phyloP scores from a whole-genome alignment of 2,888 invertebrate genomes.

The Gasteruption jaculator region DNA sequence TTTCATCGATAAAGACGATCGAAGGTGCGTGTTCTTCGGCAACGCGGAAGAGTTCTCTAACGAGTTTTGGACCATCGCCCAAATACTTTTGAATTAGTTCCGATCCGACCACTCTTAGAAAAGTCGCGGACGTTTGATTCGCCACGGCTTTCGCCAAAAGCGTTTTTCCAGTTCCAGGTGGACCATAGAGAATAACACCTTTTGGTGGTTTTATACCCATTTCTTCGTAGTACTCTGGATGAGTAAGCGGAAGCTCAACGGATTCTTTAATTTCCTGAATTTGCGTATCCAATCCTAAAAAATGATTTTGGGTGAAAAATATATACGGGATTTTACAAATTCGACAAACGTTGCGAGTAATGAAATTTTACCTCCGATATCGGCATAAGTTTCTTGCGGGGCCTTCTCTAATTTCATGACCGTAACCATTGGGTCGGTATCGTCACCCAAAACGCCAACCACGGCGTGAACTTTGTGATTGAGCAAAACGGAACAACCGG shows the following conservation, averaged over 20 bases:
- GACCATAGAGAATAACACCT: constrained; percentile 97
- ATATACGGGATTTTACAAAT: neutral
- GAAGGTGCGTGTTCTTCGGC: constrained; percentile 99
- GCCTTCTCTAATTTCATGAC: constrained; percentile 99
- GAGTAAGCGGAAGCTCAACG: constrained; percentile 95
- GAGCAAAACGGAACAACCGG: constrained; percentile 95
- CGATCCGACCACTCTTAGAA: constrained; percentile 97
- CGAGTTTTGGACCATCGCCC: constrained; percentile 98
- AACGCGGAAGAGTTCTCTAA: constrained; percentile 96
- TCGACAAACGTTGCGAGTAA: neutral
- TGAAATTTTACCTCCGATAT: constrained; percentile 75
- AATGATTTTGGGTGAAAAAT: constrained; percentile 3
- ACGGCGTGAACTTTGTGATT: constrained; percentile 99
- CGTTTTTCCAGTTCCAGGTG: constrained; percentile 98
- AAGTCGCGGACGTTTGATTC: constrained; percentile 98
- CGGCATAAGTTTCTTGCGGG: constrained; percentile 98
- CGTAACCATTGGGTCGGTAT: constrained; percentile 99
- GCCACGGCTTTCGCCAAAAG: constrained; percentile 98
- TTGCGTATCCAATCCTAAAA: constrained; percentile 79
- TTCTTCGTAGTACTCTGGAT: constrained; percentile 99
- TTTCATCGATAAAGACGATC: constrained; percentile 99
- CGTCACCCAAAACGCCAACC: constrained; percentile 98
- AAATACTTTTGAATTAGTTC: constrained; percentile 98
- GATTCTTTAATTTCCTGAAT: constrained; percentile 98
- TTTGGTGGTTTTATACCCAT: constrained; percentile 99